Evolutionary conservation across 2,888 invertebrate genomes (phyloP).

Genomic region (Loripinus fragilis): DNA sequence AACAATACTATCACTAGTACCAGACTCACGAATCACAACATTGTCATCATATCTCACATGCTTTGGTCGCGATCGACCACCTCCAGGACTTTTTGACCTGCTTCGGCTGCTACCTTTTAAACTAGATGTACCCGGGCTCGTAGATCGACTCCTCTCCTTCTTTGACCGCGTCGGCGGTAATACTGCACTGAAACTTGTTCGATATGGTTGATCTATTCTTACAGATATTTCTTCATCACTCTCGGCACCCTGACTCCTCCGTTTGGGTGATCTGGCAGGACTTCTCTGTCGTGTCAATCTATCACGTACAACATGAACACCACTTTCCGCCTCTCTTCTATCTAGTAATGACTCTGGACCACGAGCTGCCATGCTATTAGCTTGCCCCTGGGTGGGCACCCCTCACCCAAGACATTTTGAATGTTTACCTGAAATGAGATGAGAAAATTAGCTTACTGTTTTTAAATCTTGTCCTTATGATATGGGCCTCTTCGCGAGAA

Average conservation of each 20-base stretch:
- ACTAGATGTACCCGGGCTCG: constrained; percentile 69
- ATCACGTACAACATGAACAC: constrained; percentile 64
- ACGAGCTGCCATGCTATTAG: constrained; percentile 67
- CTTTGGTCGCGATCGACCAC: constrained; percentile 61
- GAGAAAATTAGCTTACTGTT: no score
- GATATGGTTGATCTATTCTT: constrained; percentile 77
- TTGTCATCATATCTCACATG: constrained; percentile 76
- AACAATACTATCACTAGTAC: constrained; percentile 44
- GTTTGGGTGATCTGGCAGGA: constrained; percentile 56
- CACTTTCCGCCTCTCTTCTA: constrained; percentile 56
- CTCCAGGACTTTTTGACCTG: constrained; percentile 69
- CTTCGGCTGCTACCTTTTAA: constrained; percentile 66
- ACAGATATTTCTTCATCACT: constrained; percentile 62
- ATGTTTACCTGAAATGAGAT: constrained; percentile 23
- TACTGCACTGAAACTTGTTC: constrained; percentile 80
- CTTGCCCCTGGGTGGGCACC: background rate
- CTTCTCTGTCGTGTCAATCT: constrained; percentile 71
- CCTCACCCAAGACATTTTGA: constrained; percentile 26
- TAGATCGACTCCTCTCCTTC: constrained; percentile 71
- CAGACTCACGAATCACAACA: constrained; percentile 75
- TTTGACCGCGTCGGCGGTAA: constrained; percentile 67
- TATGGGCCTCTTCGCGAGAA: no score
- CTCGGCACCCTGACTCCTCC: constrained; percentile 41
- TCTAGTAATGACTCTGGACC: constrained; percentile 76
- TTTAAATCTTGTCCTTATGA: no score